Percentiles rank a stretch among this genome's conserved stretches.
Evolutionary conservation across 2,113 vertebrate species (phyloP).

Genomic region (Centrocercus urophasianus): DNA sequence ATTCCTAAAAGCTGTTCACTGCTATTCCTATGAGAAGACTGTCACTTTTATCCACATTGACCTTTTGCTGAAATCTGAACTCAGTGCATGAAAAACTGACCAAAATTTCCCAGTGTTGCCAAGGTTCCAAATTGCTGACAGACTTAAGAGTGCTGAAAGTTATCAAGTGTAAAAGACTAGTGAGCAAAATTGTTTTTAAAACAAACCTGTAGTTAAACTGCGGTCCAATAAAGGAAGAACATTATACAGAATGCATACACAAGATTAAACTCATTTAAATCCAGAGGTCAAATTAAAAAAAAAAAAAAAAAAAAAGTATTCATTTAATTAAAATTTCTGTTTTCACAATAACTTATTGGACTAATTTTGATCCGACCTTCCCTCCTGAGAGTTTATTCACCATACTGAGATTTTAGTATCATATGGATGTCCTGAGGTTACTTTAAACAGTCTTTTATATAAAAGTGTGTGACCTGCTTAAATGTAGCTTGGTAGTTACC

Average conservation of each 20-base stretch:
- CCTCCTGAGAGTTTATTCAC: not conserved
- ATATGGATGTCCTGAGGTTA: not conserved
- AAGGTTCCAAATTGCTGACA: conserved; percentile 41
- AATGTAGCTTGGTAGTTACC: not conserved
- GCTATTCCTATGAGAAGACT: conserved; percentile 20
- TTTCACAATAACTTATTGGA: not conserved
- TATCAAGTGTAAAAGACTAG: not conserved
- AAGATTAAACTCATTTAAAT: not conserved
- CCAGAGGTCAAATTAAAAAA: not conserved
- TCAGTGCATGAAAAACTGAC: conserved; percentile 29
- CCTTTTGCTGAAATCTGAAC: conserved; percentile 61
- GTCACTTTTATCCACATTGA: conserved; percentile 2
- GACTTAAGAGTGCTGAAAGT: not conserved
- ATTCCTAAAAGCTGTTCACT: not conserved
- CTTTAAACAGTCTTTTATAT: not conserved
- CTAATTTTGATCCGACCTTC: not conserved
- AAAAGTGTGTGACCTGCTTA: not conserved
- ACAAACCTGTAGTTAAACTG: not conserved
- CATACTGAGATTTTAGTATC: not conserved
- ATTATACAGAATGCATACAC: not conserved
- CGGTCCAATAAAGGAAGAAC: not conserved
- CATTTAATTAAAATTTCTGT: not conserved
- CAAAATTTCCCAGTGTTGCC: conserved; percentile 49
- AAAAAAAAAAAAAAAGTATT: not conserved
- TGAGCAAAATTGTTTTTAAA: not conserved